phyloP scores from a whole-genome alignment of 2,888 invertebrate species.

The Drosophila incognita region DNA sequence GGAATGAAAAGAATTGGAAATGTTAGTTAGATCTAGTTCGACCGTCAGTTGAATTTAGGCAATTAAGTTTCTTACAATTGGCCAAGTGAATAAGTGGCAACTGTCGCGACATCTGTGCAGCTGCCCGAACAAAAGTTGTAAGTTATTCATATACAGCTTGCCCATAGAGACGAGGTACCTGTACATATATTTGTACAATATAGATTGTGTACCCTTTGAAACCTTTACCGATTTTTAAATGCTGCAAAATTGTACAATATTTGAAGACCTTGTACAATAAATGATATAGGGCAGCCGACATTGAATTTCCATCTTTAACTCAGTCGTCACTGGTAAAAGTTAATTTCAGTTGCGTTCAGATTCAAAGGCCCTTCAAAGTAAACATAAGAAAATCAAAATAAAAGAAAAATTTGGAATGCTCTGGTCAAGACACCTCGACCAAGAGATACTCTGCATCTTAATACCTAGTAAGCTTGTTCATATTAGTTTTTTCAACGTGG shows the following conservation, averaged over 20 bases:
- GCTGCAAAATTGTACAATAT: conserved; percentile 1
- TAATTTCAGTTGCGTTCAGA: conserved; percentile 62
- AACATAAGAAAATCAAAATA: conserved; percentile 5
- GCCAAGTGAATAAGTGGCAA: neutral
- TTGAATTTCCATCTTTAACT: conserved; percentile 32
- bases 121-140: neutral
- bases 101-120: neutral
- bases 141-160: neutral
- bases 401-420: neutral
- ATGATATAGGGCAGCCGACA: conserved; percentile 11
- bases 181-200: neutral
- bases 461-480: neutral
- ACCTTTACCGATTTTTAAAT: neutral
- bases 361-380: conserved; percentile 15
- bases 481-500: too few species aligned
- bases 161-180: neutral
- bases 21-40: neutral
- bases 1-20: neutral
- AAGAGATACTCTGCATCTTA: neutral
- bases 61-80: neutral
- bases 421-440: neutral
- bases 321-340: conserved; percentile 49
- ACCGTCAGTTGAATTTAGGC: neutral
- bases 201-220: neutral
- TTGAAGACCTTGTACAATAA: neutral